Conservation (phyloP, 2,888 invertebrate genomes). For the Heteromurus nitidus region DNA sequence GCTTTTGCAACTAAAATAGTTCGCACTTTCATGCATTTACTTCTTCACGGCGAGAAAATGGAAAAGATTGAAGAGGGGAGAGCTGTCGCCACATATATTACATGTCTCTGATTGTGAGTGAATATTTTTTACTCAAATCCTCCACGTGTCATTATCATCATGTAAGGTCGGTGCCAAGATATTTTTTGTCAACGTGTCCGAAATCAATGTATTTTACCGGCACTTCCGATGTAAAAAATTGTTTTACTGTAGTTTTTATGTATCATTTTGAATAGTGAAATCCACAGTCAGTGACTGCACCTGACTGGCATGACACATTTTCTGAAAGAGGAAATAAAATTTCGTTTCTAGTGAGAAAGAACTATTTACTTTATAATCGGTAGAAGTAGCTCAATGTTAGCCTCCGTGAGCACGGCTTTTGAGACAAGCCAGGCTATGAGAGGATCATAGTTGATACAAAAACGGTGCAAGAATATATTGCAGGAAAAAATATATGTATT, state of each 20-base stretch:
- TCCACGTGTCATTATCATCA: constrained; percentile 57
- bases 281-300: constrained; percentile 38
- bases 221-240: constrained; percentile 45
- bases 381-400: neutral
- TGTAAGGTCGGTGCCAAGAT: constrained; percentile 21
- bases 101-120: constrained; percentile 27
- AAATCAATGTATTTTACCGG: constrained; percentile 60
- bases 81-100: constrained; percentile 62
- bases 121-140: constrained; percentile 27
- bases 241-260: constrained; percentile 37
- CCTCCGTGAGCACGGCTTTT: neutral
- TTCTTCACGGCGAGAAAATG: constrained; percentile 13
- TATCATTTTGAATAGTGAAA: constrained; percentile 36
- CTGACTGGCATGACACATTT: constrained; percentile 73
- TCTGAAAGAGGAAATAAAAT: constrained; percentile 68
- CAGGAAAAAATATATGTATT: too few species aligned
- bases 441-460: too few species aligned
- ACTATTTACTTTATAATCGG: neutral
- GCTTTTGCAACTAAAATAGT: constrained; percentile 9
- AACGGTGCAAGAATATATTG: too few species aligned
- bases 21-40: constrained; percentile 13
- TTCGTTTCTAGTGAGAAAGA: neutral
- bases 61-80: constrained; percentile 49
- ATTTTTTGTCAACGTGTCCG: constrained; percentile 29
- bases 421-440: constrained; percentile 3